Percentiles rank a stretch among this genome's conserved stretches.
These are phyloP conservation scores for Marasmarcha lunaedactyla DNA, from an alignment of 2,888 invertebrate genomes.

Conservation along the genomic window DNA sequence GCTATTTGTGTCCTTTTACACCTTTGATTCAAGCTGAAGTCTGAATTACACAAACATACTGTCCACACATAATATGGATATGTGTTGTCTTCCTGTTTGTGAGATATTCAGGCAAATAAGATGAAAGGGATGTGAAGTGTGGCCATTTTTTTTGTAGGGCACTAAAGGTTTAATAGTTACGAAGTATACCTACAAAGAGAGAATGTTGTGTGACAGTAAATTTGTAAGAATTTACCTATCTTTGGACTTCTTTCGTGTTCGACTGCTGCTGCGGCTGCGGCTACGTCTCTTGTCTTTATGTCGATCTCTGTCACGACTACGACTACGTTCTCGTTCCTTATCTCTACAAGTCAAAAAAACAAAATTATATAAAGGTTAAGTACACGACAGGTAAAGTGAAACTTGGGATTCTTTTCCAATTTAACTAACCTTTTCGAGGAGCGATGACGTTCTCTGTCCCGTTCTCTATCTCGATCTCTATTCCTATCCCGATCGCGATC, in stretches of 20 bases:
- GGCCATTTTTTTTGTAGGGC: too few species aligned
- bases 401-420: not conserved
- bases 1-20: too few species aligned
- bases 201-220: too few species aligned
- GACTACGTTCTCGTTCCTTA: conserved; percentile 43
- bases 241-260: conserved; percentile 54
- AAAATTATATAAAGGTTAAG: conserved; percentile 18
- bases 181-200: too few species aligned
- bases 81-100: too few species aligned
- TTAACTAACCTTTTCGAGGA: conserved; percentile 58
- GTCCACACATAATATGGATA: too few species aligned
- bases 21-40: too few species aligned
- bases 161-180: too few species aligned
- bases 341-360: conserved; percentile 50
- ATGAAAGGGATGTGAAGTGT: too few species aligned
- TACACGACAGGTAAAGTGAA: not conserved
- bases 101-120: too few species aligned
- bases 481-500: conserved; percentile 43
- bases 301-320: conserved; percentile 38
- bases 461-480: conserved; percentile 30
- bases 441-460: conserved; percentile 41
- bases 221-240: conserved; percentile 41
- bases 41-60: too few species aligned
- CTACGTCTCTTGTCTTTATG: conserved; percentile 39
- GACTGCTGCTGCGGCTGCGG: conserved; percentile 42